Percentiles rank a stretch among this genome's conserved stretches.
Evolutionary conservation across 1,140 invertebrate genomes (phyloP).

Genomic region (Lucilia sericata): DNA sequence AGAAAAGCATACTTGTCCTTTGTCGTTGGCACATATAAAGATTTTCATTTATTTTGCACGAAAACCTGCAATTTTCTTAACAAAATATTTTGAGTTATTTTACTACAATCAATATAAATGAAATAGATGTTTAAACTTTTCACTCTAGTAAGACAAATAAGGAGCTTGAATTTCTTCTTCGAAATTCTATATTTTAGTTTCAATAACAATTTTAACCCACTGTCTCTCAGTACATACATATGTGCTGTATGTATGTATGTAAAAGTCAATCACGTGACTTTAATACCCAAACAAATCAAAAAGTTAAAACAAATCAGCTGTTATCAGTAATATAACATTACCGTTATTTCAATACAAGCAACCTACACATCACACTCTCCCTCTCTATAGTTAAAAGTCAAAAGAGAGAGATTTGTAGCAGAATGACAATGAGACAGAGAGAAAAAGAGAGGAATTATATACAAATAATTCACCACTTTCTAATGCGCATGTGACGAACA

Average conservation of each 20-base stretch:
- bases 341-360: no score
- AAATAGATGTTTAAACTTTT: no score
- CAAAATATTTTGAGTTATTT: no score
- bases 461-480: constrained; percentile 2
- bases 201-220: neutral
- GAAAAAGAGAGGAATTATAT: neutral
- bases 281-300: constrained; percentile 36
- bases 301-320: constrained; percentile 41
- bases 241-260: neutral
- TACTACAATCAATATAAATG: no score
- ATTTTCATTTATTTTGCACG: no score
- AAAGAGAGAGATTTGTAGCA: neutral
- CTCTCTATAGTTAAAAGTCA: neutral
- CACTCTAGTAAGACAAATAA: no score
- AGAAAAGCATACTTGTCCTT: no score
- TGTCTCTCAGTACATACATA: neutral
- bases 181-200: no score
- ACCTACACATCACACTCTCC: neutral
- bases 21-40: no score
- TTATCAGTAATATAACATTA: constrained; percentile 23
- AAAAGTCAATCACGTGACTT: constrained; percentile 43
- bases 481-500: neutral
- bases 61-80: no score
- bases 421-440: neutral
- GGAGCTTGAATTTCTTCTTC: no score